These are phyloP conservation scores for Eumaeus atala DNA, from an alignment of 1,140 invertebrate genomes.

Conservation along the genomic window DNA sequence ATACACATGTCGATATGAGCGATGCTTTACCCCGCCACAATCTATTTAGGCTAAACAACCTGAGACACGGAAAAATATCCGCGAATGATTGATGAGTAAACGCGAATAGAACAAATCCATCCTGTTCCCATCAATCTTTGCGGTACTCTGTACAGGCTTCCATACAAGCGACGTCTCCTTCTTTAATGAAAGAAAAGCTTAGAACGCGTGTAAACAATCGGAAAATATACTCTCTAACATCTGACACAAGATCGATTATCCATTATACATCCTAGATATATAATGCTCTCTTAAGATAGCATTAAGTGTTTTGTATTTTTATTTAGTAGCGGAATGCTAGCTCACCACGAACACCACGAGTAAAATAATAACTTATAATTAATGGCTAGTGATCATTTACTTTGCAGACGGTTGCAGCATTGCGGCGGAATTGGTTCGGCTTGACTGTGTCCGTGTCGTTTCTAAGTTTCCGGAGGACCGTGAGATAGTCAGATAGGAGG, in stretches of 20 bases:
- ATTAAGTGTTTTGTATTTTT: slow-evolving; percentile 6
- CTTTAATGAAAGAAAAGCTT: slow-evolving; percentile 72
- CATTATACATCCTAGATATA: not conserved
- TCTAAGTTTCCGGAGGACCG: too few species aligned
- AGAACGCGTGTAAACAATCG: slow-evolving; percentile 67
- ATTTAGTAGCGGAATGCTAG: not conserved
- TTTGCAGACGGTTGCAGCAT: too few species aligned
- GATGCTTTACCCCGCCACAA: slow-evolving; percentile 59
- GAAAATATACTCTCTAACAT: slow-evolving; percentile 61
- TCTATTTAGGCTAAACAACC: slow-evolving; percentile 71
- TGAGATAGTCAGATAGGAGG: too few species aligned
- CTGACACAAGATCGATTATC: slow-evolving; percentile 51
- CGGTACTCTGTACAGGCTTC: slow-evolving; percentile 34
- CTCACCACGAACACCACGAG: too few species aligned
- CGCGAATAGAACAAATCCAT: slow-evolving; percentile 72
- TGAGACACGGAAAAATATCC: slow-evolving; percentile 72
- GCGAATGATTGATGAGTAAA: slow-evolving; percentile 69
- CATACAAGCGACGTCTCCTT: slow-evolving; percentile 57
- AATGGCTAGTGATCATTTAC: too few species aligned
- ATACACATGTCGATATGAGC: slow-evolving; percentile 56
- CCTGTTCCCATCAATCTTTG: slow-evolving; percentile 66
- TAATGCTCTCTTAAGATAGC: slow-evolving; percentile 2
- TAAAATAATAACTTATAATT: too few species aligned
- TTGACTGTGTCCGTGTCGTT: too few species aligned
- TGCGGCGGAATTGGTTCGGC: too few species aligned